Base-by-base conservation (phyloP, 2,113 vertebrate genomes). In the Entomyzon cyanotis region DNA sequence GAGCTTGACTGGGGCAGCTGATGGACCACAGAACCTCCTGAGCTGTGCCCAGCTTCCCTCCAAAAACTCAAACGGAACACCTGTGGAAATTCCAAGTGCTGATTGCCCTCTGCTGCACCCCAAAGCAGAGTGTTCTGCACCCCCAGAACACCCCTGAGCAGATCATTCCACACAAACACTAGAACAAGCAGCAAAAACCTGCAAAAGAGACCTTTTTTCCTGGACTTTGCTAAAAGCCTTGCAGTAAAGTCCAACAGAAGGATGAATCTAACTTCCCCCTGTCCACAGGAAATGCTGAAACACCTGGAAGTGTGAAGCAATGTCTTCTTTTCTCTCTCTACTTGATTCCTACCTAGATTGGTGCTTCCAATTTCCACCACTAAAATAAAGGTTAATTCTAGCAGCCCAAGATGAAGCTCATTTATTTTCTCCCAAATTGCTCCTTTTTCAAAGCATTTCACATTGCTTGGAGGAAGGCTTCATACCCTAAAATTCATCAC, bases 361-460 rank as follows among this genome's bases (percentile, higher is more conserved):
- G 67, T 60, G 65, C 46, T 95, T 69, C 84, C 65, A 82, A 62
- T 82, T 90, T 69, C 79, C 69, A 70, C 67, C 67, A 73, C 71
- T 77, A 42, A 73, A 93, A 47, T 71, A 46, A 22, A 92, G 85
- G 67, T 63, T 94, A 83, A 89, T 91, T 94, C 84, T 87, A 85
- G 81, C 71, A 79, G 77, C 69, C 77, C 53, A 71, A 64, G 56
- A 94, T 62, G 53, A 95, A 73, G 65, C 70, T 92, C 81, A 69
- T 89, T 96, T 94, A 59, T 95, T 95, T 84, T 62, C 47, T 62
- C 73, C 70, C 84, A 94, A 94, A 87, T 50, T 50, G 49, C 37
- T 82, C 79, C 50, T 80, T 91, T 81, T 62, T 9, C 53, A 89
- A 91, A 95, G 76, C 37, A 7, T 41, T 37, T 62, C 44, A 22